A percentile compares a stretch with the other conserved stretches of the same genome.
These are phyloP conservation scores for Hylaea fasciaria DNA, from an alignment of 2,888 invertebrate genomes.

Conservation along the genomic window DNA sequence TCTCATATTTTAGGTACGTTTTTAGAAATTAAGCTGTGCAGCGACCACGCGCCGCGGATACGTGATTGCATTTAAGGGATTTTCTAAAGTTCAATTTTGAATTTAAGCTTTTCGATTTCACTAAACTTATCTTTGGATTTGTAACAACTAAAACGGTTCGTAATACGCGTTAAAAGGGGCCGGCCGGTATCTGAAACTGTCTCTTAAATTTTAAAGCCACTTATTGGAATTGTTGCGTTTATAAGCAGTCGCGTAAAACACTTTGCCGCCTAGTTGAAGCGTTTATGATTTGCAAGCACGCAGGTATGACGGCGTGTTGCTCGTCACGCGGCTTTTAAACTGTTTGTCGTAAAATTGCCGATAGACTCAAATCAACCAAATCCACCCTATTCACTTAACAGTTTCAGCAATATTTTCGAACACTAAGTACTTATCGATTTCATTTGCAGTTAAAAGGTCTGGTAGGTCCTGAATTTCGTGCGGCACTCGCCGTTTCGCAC, in stretches of 20 bases:
- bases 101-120: background rate
- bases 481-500: background rate
- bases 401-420: constrained; percentile 26
- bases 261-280: constrained; percentile 51
- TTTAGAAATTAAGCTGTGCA: constrained; percentile 19
- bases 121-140: background rate
- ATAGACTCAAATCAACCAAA: constrained; percentile 24
- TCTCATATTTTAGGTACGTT: constrained; percentile 27
- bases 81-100: background rate
- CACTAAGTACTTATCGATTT: constrained; percentile 13
- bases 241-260: constrained; percentile 50
- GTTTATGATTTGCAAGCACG: constrained; percentile 47
- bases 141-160: background rate
- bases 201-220: constrained; percentile 9
- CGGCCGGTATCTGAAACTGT: background rate
- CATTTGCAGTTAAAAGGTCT: background rate
- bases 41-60: background rate
- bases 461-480: background rate
- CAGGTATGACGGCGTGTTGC: constrained; percentile 44
- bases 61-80: background rate
- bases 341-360: constrained; percentile 32
- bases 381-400: constrained; percentile 38
- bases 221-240: constrained; percentile 42
- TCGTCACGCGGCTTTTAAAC: constrained; percentile 34
- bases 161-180: background rate